Percentiles rank a stretch among this genome's conserved stretches.
These are phyloP conservation scores for Pandion haliaetus DNA, from an alignment of 2,113 vertebrate species.

Conservation along the genomic window DNA sequence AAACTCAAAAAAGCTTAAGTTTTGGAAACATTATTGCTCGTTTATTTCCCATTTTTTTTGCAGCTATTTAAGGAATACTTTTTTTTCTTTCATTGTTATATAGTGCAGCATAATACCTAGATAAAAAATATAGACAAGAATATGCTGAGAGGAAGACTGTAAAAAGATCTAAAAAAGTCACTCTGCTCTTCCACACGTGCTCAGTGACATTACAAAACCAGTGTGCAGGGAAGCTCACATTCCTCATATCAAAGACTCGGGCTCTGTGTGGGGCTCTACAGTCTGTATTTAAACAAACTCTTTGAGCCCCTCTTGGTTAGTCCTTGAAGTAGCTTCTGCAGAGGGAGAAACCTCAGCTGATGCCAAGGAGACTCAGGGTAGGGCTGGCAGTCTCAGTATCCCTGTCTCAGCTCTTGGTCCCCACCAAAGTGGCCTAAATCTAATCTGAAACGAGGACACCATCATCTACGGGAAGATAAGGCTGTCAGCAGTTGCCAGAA, in stretches of 20 bases:
- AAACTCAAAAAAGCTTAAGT: conserved; percentile 4
- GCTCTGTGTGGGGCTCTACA: background rate
- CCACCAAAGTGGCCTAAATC: background rate
- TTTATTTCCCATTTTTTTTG: background rate
- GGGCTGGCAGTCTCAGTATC: background rate
- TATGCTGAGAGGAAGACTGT: background rate
- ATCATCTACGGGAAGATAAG: background rate
- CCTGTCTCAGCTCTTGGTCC: background rate
- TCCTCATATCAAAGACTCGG: fast-evolving
- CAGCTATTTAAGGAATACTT: background rate
- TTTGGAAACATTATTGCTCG: conserved; percentile 8
- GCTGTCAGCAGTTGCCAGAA: background rate
- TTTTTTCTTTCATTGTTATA: background rate
- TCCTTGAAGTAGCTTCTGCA: background rate
- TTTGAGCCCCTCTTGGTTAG: background rate
- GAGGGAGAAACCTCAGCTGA: background rate
- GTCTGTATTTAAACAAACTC: background rate
- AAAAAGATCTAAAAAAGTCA: background rate
- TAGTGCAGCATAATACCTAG: background rate
- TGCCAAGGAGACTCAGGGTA: background rate
- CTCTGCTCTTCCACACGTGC: background rate
- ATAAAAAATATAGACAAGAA: background rate
- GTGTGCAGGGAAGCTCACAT: background rate
- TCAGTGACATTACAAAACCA: background rate
- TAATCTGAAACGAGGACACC: background rate